Evolutionary conservation across 2,888 invertebrate genomes (phyloP), one percentile per base, ranked within the genome.

Genomic region (Hydriomena furcata): DNA sequence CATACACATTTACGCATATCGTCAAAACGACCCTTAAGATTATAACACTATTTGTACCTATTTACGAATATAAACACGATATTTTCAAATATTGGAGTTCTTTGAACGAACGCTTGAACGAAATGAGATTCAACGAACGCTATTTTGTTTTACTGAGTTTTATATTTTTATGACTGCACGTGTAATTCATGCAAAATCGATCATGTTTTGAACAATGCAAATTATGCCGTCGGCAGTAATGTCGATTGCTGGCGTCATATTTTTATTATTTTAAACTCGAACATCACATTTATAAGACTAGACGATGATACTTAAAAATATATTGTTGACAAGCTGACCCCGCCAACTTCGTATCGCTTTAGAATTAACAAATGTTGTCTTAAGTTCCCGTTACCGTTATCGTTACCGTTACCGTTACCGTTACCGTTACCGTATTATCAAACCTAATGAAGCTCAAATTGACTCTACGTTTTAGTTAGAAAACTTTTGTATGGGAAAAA

Each of bases 31-130:
- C 61, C 62, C 68, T 72, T 72, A 75, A 78, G n/a, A 79, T 72
- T 74, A 80, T 76, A 81, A 79, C 61, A 71, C 79, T 85, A 84
- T 82, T 82, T 34, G 76, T 84, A 83, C 74, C 78, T 82, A 84
- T 74, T 20, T 64, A 63, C 64, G 68, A 66, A 69, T 61, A 68
- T 72, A 78, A 68, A 30, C 30, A 51, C 31, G 10, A 13, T 13
- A 37, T 52, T 41, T 17, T n/a, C n/a, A 32, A 54, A 51, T 35
- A 49, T 34, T 32, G 3, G 7, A 27, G 20, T 37, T 21, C 27
- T 27, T 20, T 11, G n/a, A 41, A 41, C n/a, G 10, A 31, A 37
- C 13, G 30, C 8, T 40, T n/a, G n/a, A n/a, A n/a, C n/a, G n/a
- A 30, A 36, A 51, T 36, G 10, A 13, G 21, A 37, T 52, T 41